Evolutionary conservation across 2,888 invertebrate genomes (phyloP).

Genomic region (Criorhina ranunculi): DNA sequence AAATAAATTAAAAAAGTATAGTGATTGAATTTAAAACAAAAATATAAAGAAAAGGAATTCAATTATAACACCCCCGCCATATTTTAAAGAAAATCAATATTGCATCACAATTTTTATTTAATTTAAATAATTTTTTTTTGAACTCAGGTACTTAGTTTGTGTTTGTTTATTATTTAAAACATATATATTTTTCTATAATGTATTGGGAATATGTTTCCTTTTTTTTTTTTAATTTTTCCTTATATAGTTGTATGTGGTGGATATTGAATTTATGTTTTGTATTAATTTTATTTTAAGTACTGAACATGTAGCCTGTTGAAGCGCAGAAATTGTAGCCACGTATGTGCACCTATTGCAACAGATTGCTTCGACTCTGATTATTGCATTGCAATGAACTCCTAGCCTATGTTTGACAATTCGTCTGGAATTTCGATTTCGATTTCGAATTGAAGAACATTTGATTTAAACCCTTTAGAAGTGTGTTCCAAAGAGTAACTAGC

Average conservation of each 20-base stretch:
- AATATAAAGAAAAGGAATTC: slow-evolving; percentile 30
- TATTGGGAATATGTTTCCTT: slow-evolving; percentile 22
- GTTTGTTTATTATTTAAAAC: slow-evolving; percentile 78
- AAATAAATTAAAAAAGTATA: neutral
- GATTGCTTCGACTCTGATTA: too few relatives aligned
- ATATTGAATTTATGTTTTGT: slow-evolving; percentile 29
- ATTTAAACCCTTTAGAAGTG: too few relatives aligned
- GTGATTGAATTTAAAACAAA: slow-evolving; percentile 29
- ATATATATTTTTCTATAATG: slow-evolving; percentile 55
- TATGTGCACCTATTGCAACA: too few relatives aligned
- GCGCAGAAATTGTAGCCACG: neutral
- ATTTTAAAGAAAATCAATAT: slow-evolving; percentile 56
- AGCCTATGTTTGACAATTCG: neutral
- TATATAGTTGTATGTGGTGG: slow-evolving; percentile 25
- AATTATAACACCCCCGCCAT: slow-evolving; percentile 58
- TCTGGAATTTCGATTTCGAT: too few relatives aligned
- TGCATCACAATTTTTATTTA: slow-evolving; percentile 57
- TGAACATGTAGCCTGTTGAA: neutral
- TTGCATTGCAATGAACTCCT: too few relatives aligned
- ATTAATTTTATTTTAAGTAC: neutral
- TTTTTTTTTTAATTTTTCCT: slow-evolving; percentile 19
- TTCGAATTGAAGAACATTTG: too few relatives aligned
- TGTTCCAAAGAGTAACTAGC: too few relatives aligned
- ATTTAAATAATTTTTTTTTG: slow-evolving; percentile 34
- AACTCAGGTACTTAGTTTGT: slow-evolving; percentile 84